Base-by-base conservation (phyloP, 2,888 invertebrate species). In the Phragmatobia fuliginosa region DNA sequence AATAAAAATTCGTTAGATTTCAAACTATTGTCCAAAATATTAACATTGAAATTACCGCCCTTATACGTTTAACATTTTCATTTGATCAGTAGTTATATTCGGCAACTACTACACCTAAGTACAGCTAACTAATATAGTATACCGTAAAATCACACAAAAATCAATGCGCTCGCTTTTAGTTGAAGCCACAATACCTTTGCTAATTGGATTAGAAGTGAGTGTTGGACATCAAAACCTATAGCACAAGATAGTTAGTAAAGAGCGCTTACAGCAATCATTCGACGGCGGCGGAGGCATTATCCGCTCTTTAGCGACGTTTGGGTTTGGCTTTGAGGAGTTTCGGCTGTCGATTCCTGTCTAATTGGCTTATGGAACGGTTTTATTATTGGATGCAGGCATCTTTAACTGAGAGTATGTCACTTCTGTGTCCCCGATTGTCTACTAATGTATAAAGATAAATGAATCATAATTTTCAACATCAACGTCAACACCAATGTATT, bases 171-270 rank as follows among this genome's bases (percentile, higher is more conserved):
- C 63, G 74, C 76, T 81, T 78, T 77, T 82, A 78, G 79, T 80
- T 81, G 79, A 81, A 67, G 70, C 84, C 87, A 84, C 82, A 85
- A 79, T 83, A 77, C 81, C 75, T 70, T 75, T 77, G 76, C 83
- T 89, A 89, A 89, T 89, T 89, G 88, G 88, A 87, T 89, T 89
- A 89, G 85, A 76, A 85, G 81, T 86, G 87, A 87, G 85, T 88
- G 87, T 87, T 86, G 88, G 84, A 84, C 85, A 88, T 88, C 86
- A 83, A 76, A 82, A 82, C 74, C 83, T 77, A 76, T 68, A 66
- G 73, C 73, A 65, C 33, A 80, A 80, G 77, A 74, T 75, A 80
- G 80, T 80, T 81, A 52, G 62, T 66, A 72, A 77, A 81, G 80
- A 76, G 79, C 72, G 72, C 78, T 81, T 81, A 76, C 64, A 72